phyloP scores from a whole-genome alignment of 2,113 vertebrate species.

The Picathartes gymnocephalus region DNA sequence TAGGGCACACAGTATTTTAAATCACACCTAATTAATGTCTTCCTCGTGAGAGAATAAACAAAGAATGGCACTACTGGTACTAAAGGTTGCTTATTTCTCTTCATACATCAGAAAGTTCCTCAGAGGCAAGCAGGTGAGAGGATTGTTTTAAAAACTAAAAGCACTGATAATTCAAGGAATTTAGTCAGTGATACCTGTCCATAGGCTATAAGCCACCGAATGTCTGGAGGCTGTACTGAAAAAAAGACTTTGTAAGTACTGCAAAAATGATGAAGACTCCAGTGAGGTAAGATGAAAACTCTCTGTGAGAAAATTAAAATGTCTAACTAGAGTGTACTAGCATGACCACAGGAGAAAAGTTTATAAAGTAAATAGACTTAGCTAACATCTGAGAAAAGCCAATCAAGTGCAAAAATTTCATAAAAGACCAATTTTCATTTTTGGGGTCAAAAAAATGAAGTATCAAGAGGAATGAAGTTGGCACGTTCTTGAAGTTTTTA shows the following conservation, averaged over 20 bases:
- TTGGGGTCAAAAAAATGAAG: not conserved
- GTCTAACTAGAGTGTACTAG: not conserved
- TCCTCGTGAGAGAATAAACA: not conserved
- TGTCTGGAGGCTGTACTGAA: not conserved
- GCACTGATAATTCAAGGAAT: not conserved
- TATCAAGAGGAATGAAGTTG: not conserved
- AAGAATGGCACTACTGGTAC: not conserved
- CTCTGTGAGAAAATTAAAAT: not conserved
- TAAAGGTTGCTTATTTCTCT: not conserved
- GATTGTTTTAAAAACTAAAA: not conserved
- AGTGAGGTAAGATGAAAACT: not conserved
- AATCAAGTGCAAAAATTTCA: not conserved
- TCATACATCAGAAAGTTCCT: not conserved
- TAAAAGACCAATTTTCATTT: not conserved
- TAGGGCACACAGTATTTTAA: not conserved
- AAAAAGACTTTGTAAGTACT: not conserved
- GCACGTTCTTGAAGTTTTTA: not conserved
- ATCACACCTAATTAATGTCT: not conserved
- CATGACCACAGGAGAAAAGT: not conserved
- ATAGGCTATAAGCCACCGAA: not conserved
- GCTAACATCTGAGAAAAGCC: not conserved
- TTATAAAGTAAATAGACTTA: not conserved
- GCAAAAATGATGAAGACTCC: not conserved
- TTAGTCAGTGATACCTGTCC: not conserved
- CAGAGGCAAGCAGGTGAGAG: not conserved